Percentiles rank a stretch among this genome's conserved stretches.
Conservation (phyloP, 2,113 vertebrate species). For the Falcunculus frontatus region DNA sequence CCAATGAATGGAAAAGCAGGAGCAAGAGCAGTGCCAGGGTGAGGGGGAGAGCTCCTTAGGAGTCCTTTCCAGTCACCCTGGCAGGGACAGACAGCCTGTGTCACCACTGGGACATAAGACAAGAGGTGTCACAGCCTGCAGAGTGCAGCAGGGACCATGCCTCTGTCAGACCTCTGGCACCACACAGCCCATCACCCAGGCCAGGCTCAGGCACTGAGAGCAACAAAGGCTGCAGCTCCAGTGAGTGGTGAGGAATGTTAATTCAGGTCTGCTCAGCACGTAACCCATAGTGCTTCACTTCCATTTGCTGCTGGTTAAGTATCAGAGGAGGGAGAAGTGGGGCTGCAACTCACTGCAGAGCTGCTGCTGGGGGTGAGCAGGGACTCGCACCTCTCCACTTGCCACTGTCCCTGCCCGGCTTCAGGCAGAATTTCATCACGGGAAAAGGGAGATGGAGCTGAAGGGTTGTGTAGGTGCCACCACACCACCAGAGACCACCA, state of each 20-base stretch:
- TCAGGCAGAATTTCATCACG: neutral
- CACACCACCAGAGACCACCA: fast-evolving
- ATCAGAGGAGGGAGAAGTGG: neutral
- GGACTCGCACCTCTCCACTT: neutral
- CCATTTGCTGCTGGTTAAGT: neutral
- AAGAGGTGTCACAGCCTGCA: neutral
- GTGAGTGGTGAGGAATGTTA: neutral
- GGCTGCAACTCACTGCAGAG: neutral
- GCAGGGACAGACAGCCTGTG: neutral
- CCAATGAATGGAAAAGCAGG: neutral
- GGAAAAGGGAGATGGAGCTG: neutral
- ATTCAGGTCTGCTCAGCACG: neutral
- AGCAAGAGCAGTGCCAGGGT: neutral
- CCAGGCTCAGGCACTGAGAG: neutral
- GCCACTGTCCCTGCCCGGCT: fast-evolving
- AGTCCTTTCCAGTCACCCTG: neutral
- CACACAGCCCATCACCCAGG: neutral
- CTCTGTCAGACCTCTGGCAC: neutral
- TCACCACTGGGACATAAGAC: fast-evolving
- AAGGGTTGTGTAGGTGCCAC: neutral
- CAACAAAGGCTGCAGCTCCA: neutral
- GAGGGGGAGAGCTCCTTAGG: neutral
- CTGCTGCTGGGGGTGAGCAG: neutral
- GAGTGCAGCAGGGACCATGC: neutral
- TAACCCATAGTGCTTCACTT: neutral